Base-by-base conservation (phyloP, 2,888 invertebrate species). In the Euphydryas editha region DNA sequence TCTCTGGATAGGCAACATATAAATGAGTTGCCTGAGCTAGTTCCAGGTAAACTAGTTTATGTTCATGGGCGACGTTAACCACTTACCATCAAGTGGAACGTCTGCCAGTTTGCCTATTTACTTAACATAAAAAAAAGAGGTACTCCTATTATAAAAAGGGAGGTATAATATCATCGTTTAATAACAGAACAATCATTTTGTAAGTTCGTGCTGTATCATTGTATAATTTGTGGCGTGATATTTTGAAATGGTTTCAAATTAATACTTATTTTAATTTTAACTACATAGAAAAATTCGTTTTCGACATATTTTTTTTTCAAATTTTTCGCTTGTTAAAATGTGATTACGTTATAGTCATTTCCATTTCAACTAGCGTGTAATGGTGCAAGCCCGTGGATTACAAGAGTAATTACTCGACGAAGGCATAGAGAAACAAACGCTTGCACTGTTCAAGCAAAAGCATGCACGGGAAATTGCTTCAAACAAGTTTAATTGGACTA, bases 401-500 rank as follows among this genome's bases (percentile, higher is more conserved):
- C 57, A 21, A 24, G 39, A 59, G 54, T 49, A 63, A 68, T 63
- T 66, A 59, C 59, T 51, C 49, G 55, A 66, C 62, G 56, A 57
- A 57, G 62, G 56, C 39, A 42, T 46, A 51, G 21, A 51, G 62
- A 59, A 59, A 78, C 74, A 36, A 54, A 54, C 30, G 36, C 80
- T 82, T 74, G 73, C 75, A 63, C 63, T 73, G 77, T 77, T 78
- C 84, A 85, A 82, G 85, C 82, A 54, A 36, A 77, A 71, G 76
- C 76, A 60, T 58, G 67, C 69, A 68, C 76, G 79, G 87, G 86
- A 90, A 90, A 90, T 88, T 87, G 86, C 87, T 87, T 88, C 81
- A 85, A 90, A 89, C 90, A 90, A 91, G 79, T 90, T 89, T 90
- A 90, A 90, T 90, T 90, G 88, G 87, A 87, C 78, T 84, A 83